Percentiles rank a stretch among this genome's conserved stretches.
phyloP scores from a whole-genome alignment of 1,140 invertebrate genomes.

The Solenopsis invicta region DNA sequence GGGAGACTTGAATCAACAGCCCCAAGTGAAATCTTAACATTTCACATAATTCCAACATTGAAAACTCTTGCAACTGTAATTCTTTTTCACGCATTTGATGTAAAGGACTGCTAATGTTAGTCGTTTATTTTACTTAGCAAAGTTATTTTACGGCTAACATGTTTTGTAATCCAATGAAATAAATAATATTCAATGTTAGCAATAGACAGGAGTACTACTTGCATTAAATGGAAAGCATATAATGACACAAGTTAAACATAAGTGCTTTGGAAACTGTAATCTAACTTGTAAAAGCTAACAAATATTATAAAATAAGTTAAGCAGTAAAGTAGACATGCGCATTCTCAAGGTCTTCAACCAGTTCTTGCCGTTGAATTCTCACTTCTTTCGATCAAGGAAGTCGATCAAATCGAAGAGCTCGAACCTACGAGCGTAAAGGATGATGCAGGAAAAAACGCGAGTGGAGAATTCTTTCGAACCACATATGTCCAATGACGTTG shows the following conservation, averaged over 20 bases:
- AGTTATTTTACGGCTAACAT: not conserved
- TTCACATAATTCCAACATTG: constrained; percentile 34
- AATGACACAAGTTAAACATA: not conserved
- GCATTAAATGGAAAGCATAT: not conserved
- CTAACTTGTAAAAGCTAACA: not conserved
- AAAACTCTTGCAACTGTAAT: not conserved
- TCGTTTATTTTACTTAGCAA: not conserved
- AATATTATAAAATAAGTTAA: not conserved
- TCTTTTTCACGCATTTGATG: constrained; percentile 11
- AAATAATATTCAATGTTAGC: not conserved
- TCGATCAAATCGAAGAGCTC: constrained; percentile 9
- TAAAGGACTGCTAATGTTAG: not conserved
- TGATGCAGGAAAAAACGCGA: constrained; percentile 59
- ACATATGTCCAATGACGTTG: constrained; percentile 69
- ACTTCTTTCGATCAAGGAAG: constrained; percentile 13
- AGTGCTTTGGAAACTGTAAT: not conserved
- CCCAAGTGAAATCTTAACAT: constrained; percentile 48
- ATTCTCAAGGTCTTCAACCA: not conserved
- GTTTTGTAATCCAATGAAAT: not conserved
- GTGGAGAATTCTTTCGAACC: constrained; percentile 60
- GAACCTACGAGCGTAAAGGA: too few relatives aligned
- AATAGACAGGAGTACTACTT: not conserved
- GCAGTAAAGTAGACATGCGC: not conserved
- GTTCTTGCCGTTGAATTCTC: not conserved
- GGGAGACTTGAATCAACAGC: constrained; percentile 39